Evolutionary conservation across 2,113 vertebrate species (phyloP).

Genomic region (Butorides virescens): DNA sequence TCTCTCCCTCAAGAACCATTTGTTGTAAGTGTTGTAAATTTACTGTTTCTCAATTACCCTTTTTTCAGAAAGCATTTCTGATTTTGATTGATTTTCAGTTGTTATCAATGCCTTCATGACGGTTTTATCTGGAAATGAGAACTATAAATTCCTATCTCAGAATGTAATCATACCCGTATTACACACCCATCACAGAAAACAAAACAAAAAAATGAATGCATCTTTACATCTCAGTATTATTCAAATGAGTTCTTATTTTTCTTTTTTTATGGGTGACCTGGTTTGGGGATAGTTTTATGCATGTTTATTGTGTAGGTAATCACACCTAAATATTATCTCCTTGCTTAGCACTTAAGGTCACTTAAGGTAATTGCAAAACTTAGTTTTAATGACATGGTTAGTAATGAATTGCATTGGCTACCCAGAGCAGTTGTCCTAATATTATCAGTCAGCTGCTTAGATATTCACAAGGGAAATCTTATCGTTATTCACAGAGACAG

Average conservation of each 20-base stretch:
- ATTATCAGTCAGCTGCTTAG: conserved; percentile 61
- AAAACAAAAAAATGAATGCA: neutral
- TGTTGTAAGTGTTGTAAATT: neutral
- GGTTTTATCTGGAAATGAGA: neutral
- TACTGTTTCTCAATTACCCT: conserved; percentile 20
- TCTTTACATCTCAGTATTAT: neutral
- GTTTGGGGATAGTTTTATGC: neutral
- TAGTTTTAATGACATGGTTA: conserved; percentile 38
- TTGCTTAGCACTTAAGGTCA: conserved; percentile 3
- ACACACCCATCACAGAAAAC: neutral
- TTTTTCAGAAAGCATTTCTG: neutral
- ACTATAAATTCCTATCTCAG: neutral
- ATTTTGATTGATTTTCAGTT: neutral
- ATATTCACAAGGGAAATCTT: conserved; percentile 47
- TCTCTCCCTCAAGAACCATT: neutral
- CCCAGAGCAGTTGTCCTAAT: conserved; percentile 43
- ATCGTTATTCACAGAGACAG: conserved; percentile 53
- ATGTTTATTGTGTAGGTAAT: neutral
- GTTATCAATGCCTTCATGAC: neutral
- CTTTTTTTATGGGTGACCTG: neutral
- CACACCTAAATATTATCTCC: neutral
- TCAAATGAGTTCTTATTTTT: neutral
- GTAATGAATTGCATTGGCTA: conserved; percentile 38
- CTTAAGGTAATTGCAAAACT: conserved; percentile 35
- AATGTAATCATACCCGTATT: neutral